phyloP scores from a whole-genome alignment of 2,797 vertebrate genomes.

The Trichosurus vulpecula region DNA sequence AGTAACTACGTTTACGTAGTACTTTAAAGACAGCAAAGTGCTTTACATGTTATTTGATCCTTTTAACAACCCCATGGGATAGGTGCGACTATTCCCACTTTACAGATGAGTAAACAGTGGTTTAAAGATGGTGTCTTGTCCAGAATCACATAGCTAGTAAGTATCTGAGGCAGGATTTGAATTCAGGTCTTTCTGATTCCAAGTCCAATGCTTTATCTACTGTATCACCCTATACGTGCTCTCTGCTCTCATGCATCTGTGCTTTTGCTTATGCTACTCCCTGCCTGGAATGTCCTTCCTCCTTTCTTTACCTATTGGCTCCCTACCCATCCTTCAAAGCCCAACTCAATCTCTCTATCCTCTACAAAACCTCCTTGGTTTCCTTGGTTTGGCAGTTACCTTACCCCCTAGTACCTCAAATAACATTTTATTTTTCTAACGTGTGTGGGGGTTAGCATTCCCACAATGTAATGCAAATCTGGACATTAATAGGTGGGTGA shows the following conservation, averaged over 20 bases:
- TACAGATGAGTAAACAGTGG: background rate
- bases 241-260: background rate
- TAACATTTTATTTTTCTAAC: background rate
- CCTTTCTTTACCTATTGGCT: background rate
- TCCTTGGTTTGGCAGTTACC: background rate
- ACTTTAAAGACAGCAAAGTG: background rate
- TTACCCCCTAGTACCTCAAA: background rate
- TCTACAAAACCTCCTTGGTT: background rate
- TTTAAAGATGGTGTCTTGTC: background rate
- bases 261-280: background rate
- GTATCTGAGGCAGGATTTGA: background rate
- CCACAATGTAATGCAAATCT: background rate
- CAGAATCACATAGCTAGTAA: background rate
- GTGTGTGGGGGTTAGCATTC: background rate
- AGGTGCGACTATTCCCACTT: background rate
- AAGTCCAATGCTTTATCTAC: background rate
- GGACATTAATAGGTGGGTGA: background rate
- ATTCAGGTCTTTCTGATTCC: background rate
- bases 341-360: background rate
- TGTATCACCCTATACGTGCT: background rate
- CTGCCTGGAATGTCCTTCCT: background rate
- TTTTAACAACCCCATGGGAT: background rate
- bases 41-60: background rate
- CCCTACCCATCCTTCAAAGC: background rate
- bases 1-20: background rate